These are phyloP conservation scores for Drosophila kohkoa DNA, from an alignment of 1,140 invertebrate species.

Conservation along the genomic window DNA sequence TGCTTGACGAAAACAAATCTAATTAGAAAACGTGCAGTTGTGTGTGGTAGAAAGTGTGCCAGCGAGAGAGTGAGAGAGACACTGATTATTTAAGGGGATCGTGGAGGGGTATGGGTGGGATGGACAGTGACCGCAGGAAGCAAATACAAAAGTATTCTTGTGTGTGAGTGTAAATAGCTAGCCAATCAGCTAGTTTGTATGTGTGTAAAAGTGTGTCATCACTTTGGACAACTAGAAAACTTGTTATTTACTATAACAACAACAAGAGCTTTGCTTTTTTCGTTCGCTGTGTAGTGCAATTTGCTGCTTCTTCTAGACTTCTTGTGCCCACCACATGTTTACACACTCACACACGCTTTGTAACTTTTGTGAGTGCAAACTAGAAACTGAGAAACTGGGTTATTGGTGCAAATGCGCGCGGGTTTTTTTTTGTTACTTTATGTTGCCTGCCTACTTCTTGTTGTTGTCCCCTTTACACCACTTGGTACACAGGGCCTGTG, in stretches of 20 bases:
- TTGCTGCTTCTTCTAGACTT: constrained; percentile 33
- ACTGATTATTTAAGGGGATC: constrained; percentile 57
- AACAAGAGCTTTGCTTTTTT: constrained; percentile 37
- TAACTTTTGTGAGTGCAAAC: constrained; percentile 69
- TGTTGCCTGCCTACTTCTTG: constrained; percentile 27
- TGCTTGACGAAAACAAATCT: constrained; percentile 56
- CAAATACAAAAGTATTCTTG: constrained; percentile 19
- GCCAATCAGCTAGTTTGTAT: constrained; percentile 35
- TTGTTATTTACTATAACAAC: constrained; percentile 62
- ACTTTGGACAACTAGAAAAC: constrained; percentile 73
- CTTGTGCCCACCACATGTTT: constrained; percentile 46
- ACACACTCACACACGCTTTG: constrained; percentile 17
- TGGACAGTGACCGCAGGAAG: constrained; percentile 31
- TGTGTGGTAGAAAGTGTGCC: constrained; percentile 66
- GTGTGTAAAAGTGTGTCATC: constrained; percentile 72
- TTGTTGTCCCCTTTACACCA: constrained; percentile 1
- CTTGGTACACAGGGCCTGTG: background rate
- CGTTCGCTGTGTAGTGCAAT: constrained; percentile 39
- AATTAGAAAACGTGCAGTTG: constrained; percentile 72
- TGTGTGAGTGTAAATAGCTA: constrained; percentile 19
- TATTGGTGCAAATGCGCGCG: constrained; percentile 75
- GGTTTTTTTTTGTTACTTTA: constrained; percentile 40
- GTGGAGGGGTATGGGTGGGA: background rate
- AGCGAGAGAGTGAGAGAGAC: constrained; percentile 25
- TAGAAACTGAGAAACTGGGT: constrained; percentile 74